These are phyloP conservation scores for Phania funesta DNA, from an alignment of 2,888 invertebrate species.

Conservation along the genomic window DNA sequence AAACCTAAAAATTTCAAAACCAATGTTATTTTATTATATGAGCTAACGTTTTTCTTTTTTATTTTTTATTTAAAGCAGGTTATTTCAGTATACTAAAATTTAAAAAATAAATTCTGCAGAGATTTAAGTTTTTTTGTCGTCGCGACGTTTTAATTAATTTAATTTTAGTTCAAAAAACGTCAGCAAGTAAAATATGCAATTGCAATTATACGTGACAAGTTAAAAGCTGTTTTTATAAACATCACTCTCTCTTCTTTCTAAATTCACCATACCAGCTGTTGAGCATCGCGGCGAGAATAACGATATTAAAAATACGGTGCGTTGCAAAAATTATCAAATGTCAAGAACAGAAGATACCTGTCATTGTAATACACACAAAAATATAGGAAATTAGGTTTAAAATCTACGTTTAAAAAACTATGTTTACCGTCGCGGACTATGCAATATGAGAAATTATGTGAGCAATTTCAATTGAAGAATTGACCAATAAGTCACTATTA, in stretches of 20 bases:
- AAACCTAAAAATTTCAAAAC: no score
- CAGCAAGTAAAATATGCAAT: constrained; percentile 8
- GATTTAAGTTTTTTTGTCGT: no score
- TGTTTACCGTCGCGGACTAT: neutral
- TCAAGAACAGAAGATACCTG: neutral
- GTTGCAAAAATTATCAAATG: no score
- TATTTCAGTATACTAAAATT: no score
- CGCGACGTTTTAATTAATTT: no score
- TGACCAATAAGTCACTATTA: neutral
- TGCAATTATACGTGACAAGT: constrained; percentile 9
- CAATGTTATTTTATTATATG: no score
- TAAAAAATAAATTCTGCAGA: no score
- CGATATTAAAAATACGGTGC: neutral
- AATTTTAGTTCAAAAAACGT: constrained; percentile 16
- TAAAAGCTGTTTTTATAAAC: constrained; percentile 32
- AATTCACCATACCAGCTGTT: constrained; percentile 9
- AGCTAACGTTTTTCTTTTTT: no score
- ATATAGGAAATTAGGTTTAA: neutral
- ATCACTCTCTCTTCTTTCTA: no score
- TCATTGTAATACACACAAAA: constrained; percentile 15
- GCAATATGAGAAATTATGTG: neutral
- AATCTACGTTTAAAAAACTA: neutral
- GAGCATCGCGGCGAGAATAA: neutral
- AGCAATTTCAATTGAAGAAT: neutral
- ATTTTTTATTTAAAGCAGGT: no score